Conservation (phyloP, 2,113 vertebrate genomes). For the Hemiprocne comata region DNA sequence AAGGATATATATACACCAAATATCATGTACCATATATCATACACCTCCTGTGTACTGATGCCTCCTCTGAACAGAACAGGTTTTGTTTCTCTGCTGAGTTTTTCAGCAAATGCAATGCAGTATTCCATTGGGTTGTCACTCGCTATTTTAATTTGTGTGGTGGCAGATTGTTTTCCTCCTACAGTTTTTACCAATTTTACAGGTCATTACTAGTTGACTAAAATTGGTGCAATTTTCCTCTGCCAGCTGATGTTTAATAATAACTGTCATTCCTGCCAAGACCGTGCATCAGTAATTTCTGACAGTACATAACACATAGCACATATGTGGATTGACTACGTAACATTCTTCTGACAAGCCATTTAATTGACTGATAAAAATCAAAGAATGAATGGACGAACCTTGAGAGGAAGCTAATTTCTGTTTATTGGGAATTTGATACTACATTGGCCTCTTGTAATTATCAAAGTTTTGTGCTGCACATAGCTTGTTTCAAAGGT, state of each 20-base stretch:
- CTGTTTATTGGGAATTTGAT: neutral
- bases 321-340: neutral
- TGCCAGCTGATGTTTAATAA: conserved; percentile 60
- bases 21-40: neutral
- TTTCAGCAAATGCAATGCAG: neutral
- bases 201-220: conserved; percentile 43
- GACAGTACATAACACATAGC: neutral
- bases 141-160: neutral
- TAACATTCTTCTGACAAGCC: neutral
- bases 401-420: neutral
- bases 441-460: neutral
- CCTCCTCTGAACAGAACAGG: neutral
- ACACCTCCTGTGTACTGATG: neutral
- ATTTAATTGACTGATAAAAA: conserved; percentile 53
- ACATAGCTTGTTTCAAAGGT: neutral
- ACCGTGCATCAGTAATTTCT: neutral
- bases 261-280: conserved; percentile 16
- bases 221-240: conserved; percentile 40
- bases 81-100: neutral
- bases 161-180: conserved; percentile 53
- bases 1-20: neutral
- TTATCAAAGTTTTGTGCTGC: neutral
- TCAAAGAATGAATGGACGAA: neutral
- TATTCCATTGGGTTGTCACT: neutral
- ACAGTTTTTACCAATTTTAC: conserved; percentile 19